A percentile compares a stretch with the other conserved stretches of the same genome.
phyloP scores from a whole-genome alignment of 2,797 vertebrate genomes.

The Siniperca obscura region DNA sequence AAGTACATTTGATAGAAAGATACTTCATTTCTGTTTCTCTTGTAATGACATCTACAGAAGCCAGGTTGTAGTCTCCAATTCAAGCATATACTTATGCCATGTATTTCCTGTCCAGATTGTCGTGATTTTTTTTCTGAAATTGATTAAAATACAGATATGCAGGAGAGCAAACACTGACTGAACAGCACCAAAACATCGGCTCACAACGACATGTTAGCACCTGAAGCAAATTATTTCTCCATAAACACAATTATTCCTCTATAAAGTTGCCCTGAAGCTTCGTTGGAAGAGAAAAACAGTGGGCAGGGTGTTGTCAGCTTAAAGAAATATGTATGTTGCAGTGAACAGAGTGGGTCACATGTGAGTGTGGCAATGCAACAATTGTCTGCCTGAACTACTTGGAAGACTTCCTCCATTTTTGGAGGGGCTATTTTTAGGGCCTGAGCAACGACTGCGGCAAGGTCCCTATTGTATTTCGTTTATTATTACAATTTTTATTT shows the following conservation, averaged over 20 bases:
- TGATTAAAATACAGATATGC: slow-evolving; percentile 38
- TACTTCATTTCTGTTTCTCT: not conserved
- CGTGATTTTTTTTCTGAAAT: slow-evolving; percentile 2
- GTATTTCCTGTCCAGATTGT: slow-evolving; percentile 8
- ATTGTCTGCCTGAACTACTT: slow-evolving; percentile 15
- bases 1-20: not conserved
- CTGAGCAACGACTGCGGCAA: too few species aligned
- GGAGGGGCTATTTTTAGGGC: not conserved
- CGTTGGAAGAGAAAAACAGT: slow-evolving; percentile 35
- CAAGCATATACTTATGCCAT: not conserved
- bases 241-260: slow-evolving; percentile 18
- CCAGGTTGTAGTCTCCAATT: not conserved
- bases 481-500: too few species aligned
- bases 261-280: slow-evolving; percentile 27
- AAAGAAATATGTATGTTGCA: slow-evolving; percentile 17
- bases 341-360: not conserved
- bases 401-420: not conserved
- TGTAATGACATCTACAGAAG: slow-evolving; percentile 2
- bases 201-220: slow-evolving; percentile 29
- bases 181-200: slow-evolving; percentile 20
- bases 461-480: too few species aligned
- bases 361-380: not conserved
- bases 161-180: slow-evolving; percentile 31
- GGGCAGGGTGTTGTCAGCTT: slow-evolving; percentile 19
- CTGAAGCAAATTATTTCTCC: slow-evolving; percentile 37